Conservation (phyloP, 2,888 invertebrate genomes). For the Agriopis aurantiaria region DNA sequence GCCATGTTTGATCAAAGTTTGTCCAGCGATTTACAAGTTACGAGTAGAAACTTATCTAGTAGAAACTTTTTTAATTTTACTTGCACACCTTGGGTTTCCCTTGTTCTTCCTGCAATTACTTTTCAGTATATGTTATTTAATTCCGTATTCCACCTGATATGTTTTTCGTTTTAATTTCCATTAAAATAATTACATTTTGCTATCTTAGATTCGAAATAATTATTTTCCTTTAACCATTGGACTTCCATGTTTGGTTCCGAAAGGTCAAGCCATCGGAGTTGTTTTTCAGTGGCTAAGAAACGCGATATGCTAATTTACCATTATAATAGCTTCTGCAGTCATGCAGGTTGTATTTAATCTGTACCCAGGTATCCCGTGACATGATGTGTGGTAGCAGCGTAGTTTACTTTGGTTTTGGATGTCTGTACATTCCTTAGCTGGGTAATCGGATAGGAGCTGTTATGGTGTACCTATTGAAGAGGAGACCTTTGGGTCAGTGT, state of each 20-base stretch:
- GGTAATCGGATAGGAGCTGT: slow-evolving; percentile 21
- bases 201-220: no score
- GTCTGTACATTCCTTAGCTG: slow-evolving; percentile 18
- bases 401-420: slow-evolving; percentile 22
- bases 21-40: no score
- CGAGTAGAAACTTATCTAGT: no score
- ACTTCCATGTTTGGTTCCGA: background rate
- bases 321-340: slow-evolving; percentile 37
- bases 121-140: no score
- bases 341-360: slow-evolving; percentile 13
- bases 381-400: background rate
- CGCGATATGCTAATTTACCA: slow-evolving; percentile 42
- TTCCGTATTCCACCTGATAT: no score
- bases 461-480: background rate
- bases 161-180: no score
- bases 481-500: slow-evolving; percentile 13
- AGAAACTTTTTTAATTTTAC: no score
- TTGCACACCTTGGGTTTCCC: no score
- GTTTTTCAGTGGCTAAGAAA: slow-evolving; percentile 27
- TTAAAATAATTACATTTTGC: no score
- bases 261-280: slow-evolving; percentile 2
- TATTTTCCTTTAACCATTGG: background rate
- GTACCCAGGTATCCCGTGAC: slow-evolving; percentile 20
- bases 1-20: no score
- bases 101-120: no score